Conservation (phyloP, 2,797 vertebrate genomes). For the Astyanax mexicanus region DNA sequence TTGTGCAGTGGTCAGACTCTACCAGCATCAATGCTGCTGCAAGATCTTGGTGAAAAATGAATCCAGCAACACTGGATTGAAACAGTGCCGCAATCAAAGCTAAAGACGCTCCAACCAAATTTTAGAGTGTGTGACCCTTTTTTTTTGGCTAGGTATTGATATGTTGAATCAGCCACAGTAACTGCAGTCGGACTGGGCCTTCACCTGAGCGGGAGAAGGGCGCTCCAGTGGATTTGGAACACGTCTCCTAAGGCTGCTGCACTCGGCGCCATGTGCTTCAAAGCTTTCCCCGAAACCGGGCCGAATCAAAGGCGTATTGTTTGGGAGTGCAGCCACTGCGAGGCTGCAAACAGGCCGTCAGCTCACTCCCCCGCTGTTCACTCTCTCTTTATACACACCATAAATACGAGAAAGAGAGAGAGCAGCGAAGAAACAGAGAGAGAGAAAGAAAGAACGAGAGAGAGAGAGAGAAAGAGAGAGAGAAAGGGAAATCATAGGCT, state of each 20-base stretch:
- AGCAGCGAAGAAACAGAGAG: neutral
- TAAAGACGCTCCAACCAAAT: too few species aligned
- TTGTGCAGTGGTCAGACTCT: too few species aligned
- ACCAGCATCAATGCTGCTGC: too few species aligned
- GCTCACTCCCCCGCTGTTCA: slow-evolving; percentile 48
- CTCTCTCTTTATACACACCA: slow-evolving; percentile 52
- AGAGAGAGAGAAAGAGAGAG: neutral
- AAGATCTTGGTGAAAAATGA: too few species aligned
- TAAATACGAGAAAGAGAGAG: slow-evolving; percentile 50
- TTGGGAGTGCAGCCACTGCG: slow-evolving; percentile 47
- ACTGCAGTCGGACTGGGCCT: slow-evolving; percentile 11
- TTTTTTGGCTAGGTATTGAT: too few species aligned
- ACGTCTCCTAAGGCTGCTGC: slow-evolving; percentile 33
- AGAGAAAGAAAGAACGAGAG: neutral
- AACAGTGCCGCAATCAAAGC: too few species aligned
- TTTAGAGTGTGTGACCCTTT: too few species aligned
- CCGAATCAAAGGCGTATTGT: slow-evolving; percentile 55
- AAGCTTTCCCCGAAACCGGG: slow-evolving; percentile 39
- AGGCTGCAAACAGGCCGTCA: slow-evolving; percentile 53
- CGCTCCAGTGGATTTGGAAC: slow-evolving; percentile 30
- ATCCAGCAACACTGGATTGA: too few species aligned
- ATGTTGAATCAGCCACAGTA: slow-evolving; percentile 37
- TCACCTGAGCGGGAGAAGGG: neutral
- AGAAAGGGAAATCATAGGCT: slow-evolving; percentile 25
- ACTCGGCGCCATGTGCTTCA: slow-evolving; percentile 45